These are phyloP conservation scores for Volucella bombylans DNA, from an alignment of 2,888 invertebrate species.

Conservation along the genomic window DNA sequence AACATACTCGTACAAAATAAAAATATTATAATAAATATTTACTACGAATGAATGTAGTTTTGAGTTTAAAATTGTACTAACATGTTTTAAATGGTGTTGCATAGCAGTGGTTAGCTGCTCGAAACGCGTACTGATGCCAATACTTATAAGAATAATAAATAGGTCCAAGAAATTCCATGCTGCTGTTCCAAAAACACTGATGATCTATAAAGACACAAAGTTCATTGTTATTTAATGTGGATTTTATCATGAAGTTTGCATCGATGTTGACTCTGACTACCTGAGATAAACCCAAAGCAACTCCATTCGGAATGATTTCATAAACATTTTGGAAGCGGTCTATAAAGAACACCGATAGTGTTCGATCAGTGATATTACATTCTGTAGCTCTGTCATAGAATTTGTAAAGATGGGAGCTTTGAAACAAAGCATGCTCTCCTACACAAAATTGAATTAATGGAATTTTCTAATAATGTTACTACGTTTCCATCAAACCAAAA, in stretches of 20 bases:
- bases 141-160: conserved; percentile 63
- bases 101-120: conserved; percentile 47
- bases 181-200: conserved; percentile 53
- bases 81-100: conserved; percentile 36
- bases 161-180: conserved; percentile 69
- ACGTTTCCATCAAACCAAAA: too few relatives aligned
- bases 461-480: too few relatives aligned
- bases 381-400: conserved; percentile 6
- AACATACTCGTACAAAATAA: neutral
- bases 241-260: too few relatives aligned
- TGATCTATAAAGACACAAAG: conserved; percentile 19
- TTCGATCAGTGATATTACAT: conserved; percentile 42
- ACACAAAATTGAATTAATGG: neutral
- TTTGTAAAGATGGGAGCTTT: conserved; percentile 21
- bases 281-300: conserved; percentile 33
- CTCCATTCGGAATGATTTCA: conserved; percentile 30
- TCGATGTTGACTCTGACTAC: neutral
- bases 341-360: neutral
- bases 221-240: neutral
- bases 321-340: conserved; percentile 32
- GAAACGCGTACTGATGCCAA: conserved; percentile 59
- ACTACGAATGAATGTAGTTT: neutral
- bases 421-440: conserved; percentile 57
- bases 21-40: neutral
- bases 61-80: conserved; percentile 3